A percentile compares a stretch with the other conserved stretches of the same genome.
phyloP scores from a whole-genome alignment of 1,140 invertebrate species.

The Trichonephila inaurata region DNA sequence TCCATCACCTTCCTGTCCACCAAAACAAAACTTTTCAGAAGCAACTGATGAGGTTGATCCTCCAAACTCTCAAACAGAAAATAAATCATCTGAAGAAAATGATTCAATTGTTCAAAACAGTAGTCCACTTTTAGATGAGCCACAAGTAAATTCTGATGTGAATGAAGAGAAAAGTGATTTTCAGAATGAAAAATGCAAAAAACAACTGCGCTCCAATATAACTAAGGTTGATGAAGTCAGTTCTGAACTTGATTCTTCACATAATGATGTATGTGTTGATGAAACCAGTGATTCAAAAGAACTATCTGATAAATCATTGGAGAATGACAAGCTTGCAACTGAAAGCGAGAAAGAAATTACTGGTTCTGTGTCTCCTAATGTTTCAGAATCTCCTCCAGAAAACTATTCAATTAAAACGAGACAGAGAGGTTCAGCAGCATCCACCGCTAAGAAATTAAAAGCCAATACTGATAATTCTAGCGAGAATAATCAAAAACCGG shows the following conservation, averaged over 20 bases:
- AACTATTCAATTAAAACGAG: slow-evolving; percentile 71
- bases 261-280: background rate
- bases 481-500: slow-evolving; percentile 47
- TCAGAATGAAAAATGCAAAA: slow-evolving; percentile 46
- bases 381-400: slow-evolving; percentile 34
- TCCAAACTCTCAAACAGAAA: background rate
- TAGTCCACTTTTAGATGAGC: background rate
- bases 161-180: background rate
- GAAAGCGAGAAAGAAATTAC: background rate
- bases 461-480: background rate
- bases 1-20: slow-evolving; percentile 53
- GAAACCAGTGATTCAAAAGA: slow-evolving; percentile 44
- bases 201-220: slow-evolving; percentile 21
- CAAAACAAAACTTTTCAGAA: slow-evolving; percentile 7
- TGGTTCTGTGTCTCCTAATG: slow-evolving; percentile 39
- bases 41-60: background rate
- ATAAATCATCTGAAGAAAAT: background rate
- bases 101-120: background rate
- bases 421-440: slow-evolving; percentile 48
- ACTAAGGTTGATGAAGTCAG: slow-evolving; percentile 39
- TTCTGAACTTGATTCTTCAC: slow-evolving; percentile 1
- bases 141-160: slow-evolving; percentile 8
- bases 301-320: background rate
- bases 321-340: background rate
- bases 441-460: slow-evolving; percentile 41